A percentile compares a stretch with the other conserved stretches of the same genome.
Conservation (phyloP, 2,113 vertebrate genomes). For the Paracanthobrama guichenoti region DNA sequence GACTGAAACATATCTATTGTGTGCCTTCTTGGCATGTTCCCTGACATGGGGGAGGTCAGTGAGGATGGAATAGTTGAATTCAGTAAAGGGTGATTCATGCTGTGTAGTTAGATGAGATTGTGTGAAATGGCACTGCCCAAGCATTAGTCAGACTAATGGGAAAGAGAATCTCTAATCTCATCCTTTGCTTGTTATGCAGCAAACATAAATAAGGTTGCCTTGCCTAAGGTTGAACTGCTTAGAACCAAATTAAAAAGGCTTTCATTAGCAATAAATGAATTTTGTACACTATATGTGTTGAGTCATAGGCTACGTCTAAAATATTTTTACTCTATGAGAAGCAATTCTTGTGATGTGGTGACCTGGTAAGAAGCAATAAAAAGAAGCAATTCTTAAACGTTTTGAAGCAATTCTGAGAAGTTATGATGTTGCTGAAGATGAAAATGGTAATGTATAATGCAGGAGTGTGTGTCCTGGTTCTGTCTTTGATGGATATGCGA, state of each 20-base stretch:
- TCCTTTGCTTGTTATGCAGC: background rate
- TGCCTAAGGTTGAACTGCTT: background rate
- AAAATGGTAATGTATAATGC: conserved; percentile 62
- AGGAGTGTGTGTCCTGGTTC: conserved; percentile 64
- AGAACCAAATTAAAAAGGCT: background rate
- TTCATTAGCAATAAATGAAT: background rate
- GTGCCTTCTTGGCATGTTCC: background rate
- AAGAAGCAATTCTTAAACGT: background rate
- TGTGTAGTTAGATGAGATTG: conserved; percentile 5
- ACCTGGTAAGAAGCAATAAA: background rate
- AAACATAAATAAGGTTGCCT: background rate
- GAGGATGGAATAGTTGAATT: conserved; percentile 28
- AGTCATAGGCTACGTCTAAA: background rate
- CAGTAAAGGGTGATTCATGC: conserved; percentile 32
- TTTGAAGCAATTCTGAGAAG: background rate
- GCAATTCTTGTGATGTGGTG: background rate
- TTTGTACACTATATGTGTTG: background rate
- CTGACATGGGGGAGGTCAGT: conserved; percentile 14
- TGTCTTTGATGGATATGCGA: conserved; percentile 60
- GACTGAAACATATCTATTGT: background rate
- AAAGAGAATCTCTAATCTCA: conserved; percentile 1
- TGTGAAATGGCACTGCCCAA: conserved; percentile 25
- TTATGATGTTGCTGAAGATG: conserved; percentile 13
- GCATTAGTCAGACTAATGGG: conserved; percentile 40
- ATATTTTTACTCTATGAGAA: background rate